phyloP scores from a whole-genome alignment of 2,797 vertebrate genomes.

The Tragelaphus eurycerus region DNA sequence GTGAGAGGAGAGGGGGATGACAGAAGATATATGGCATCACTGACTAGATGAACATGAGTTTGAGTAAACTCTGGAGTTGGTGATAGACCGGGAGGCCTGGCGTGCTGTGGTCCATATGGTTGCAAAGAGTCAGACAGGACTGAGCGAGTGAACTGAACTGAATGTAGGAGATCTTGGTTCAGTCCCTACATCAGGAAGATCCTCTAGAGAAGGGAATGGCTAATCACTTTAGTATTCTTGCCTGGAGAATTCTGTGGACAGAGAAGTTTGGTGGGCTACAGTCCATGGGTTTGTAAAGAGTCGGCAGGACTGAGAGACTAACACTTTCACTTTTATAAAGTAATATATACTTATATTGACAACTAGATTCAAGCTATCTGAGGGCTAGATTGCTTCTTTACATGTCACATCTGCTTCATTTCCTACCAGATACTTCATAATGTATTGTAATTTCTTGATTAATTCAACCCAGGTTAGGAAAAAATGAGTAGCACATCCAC shows the following conservation, averaged over 20 bases:
- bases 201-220: neutral
- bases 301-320: neutral
- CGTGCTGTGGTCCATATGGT: neutral
- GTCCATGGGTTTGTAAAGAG: neutral
- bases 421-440: neutral
- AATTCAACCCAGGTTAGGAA: neutral
- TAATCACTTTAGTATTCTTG: neutral
- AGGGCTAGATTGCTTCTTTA: neutral
- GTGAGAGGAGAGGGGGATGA: accelerated
- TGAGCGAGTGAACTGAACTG: neutral
- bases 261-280: neutral
- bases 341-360: neutral
- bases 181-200: neutral
- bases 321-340: neutral
- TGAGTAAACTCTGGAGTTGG: neutral
- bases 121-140: neutral
- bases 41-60: neutral
- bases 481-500: neutral
- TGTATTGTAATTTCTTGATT: neutral
- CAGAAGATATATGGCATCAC: neutral
- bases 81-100: neutral
- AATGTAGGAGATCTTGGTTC: neutral
- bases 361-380: neutral
- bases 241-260: neutral
- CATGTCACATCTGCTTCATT: neutral